phyloP scores from a whole-genome alignment of 2,797 vertebrate species.

The Myiotriccus ornatus region DNA sequence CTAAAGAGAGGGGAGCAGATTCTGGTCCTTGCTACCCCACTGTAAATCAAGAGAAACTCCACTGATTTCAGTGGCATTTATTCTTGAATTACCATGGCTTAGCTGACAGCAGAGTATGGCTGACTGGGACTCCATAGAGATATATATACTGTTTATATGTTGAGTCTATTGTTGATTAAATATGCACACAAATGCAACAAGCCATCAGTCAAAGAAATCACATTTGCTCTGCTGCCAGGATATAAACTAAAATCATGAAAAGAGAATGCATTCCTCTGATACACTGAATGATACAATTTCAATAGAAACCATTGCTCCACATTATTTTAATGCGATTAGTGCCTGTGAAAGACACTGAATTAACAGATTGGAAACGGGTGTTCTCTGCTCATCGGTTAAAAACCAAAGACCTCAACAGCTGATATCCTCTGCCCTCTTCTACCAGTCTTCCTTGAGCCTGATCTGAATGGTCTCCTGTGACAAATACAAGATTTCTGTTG shows the following conservation, averaged over 20 bases:
- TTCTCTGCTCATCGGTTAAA: not conserved
- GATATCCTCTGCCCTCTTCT: not conserved
- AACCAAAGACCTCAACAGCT: not conserved
- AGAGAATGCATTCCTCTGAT: conserved; percentile 47
- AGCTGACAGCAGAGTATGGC: not conserved
- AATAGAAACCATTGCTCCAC: conserved; percentile 1
- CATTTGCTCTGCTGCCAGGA: conserved; percentile 60
- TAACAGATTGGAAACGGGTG: not conserved
- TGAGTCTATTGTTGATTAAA: conserved; percentile 63
- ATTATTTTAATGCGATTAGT: conserved; percentile 43
- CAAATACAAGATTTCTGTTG: not conserved
- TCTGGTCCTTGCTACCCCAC: not conserved
- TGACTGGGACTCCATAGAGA: not conserved
- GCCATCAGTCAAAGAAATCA: conserved; percentile 66
- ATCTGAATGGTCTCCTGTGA: not conserved
- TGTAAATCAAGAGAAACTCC: conserved; percentile 2
- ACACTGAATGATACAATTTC: conserved; percentile 31
- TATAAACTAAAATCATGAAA: conserved; percentile 66
- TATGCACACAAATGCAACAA: conserved; percentile 61
- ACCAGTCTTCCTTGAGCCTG: not conserved
- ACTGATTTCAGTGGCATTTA: not conserved
- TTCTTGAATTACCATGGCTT: not conserved
- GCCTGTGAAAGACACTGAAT: conserved; percentile 8
- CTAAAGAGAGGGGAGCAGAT: not conserved
- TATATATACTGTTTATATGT: conserved; percentile 27